Evolutionary conservation across 1,140 invertebrate genomes (phyloP).

Genomic region (Tachypleus tridentatus): DNA sequence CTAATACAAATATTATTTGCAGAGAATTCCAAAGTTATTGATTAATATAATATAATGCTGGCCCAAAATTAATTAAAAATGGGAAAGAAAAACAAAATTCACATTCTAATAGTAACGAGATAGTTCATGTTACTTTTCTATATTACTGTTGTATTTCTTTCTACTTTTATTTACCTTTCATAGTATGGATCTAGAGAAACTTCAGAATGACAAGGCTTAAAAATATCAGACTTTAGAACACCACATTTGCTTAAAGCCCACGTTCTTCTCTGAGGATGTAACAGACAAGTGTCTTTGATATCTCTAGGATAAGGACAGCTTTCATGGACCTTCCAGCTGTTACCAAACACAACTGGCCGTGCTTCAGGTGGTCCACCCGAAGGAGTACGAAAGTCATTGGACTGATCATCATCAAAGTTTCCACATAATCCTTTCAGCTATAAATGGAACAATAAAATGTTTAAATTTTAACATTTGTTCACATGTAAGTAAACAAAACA

Average conservation of each 20-base stretch:
- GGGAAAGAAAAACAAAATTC: no score
- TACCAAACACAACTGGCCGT: constrained; percentile 59
- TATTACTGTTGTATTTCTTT: constrained; percentile 27
- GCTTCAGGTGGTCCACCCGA: constrained; percentile 55
- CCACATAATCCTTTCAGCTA: constrained; percentile 73
- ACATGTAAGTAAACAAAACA: no score
- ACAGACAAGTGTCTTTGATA: constrained; percentile 50
- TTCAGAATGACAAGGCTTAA: constrained; percentile 62
- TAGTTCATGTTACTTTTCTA: no score
- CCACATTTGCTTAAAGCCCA: constrained; percentile 65
- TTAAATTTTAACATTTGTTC: no score
- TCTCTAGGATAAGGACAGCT: constrained; percentile 45
- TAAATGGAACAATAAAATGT: no score
- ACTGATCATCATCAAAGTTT: constrained; percentile 70
- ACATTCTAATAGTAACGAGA: no score
- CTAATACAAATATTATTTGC: no score
- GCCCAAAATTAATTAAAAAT: no score
- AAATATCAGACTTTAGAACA: constrained; percentile 54
- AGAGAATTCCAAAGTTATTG: no score
- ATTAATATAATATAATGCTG: no score
- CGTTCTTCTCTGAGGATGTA: constrained; percentile 55
- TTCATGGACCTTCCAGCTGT: constrained; percentile 71
- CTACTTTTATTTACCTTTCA: constrained; percentile 46
- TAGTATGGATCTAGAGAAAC: constrained; percentile 55
- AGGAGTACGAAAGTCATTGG: constrained; percentile 72